phyloP scores from a whole-genome alignment of 2,797 vertebrate genomes.

The Carcharodon carcharias region DNA sequence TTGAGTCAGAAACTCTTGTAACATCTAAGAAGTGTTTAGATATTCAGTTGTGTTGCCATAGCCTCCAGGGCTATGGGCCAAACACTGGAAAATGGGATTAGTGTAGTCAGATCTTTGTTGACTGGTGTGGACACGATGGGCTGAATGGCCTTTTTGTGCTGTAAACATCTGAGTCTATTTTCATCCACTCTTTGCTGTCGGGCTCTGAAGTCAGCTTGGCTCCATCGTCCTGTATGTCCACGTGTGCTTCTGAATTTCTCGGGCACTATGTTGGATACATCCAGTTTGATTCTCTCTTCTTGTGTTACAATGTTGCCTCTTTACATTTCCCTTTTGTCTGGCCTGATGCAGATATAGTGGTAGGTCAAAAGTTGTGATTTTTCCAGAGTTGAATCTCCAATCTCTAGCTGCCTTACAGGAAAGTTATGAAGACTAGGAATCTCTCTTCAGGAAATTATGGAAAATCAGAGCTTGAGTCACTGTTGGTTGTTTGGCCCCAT shows the following conservation, averaged over 20 bases:
- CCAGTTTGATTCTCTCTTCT: neutral
- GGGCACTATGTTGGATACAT: neutral
- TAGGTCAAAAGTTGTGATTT: neutral
- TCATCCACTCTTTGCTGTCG: neutral
- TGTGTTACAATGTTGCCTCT: neutral
- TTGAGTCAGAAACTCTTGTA: no score
- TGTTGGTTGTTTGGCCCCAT: neutral
- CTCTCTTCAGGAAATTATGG: neutral
- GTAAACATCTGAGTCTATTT: no score
- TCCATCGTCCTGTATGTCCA: neutral
- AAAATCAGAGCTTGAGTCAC: neutral
- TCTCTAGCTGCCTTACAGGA: neutral
- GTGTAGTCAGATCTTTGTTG: no score
- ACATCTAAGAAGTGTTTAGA: no score
- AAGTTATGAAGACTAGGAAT: neutral
- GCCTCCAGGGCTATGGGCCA: no score
- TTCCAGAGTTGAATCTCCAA: neutral
- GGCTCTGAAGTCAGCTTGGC: neutral
- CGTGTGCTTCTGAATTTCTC: neutral
- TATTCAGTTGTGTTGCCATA: no score
- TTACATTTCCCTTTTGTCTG: neutral
- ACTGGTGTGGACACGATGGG: no score
- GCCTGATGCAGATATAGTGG: neutral
- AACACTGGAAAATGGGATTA: no score
- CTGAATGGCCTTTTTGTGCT: no score